Evolutionary conservation across 2,797 vertebrate species (phyloP).

Genomic region (Phataginus tetradactyla): DNA sequence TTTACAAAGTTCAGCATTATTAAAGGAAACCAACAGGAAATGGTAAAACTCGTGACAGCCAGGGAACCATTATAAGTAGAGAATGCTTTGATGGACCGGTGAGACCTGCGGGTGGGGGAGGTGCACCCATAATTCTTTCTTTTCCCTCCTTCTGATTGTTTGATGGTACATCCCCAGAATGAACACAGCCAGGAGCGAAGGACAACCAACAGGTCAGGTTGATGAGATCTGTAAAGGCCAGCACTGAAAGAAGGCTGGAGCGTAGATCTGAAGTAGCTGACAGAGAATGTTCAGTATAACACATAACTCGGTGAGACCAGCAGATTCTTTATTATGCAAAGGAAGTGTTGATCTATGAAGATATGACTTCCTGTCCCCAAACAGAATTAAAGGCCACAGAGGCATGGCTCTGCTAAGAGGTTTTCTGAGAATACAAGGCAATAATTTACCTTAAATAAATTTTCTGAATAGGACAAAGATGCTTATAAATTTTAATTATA

Average conservation of each 20-base stretch:
- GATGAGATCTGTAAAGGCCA: not conserved
- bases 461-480: not conserved
- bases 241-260: not conserved
- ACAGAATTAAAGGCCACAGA: not conserved
- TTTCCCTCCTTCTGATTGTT: not conserved
- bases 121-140: not conserved
- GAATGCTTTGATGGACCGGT: not conserved
- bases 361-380: not conserved
- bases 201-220: accelerated
- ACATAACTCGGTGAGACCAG: not conserved
- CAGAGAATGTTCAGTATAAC: not conserved
- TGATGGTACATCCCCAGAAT: not conserved
- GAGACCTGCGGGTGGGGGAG: not conserved
- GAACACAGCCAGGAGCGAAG: not conserved
- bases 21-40: not conserved
- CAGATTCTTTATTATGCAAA: not conserved
- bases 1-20: not conserved
- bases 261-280: not conserved
- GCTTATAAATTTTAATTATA: not conserved
- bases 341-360: not conserved
- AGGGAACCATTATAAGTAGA: not conserved
- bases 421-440: not conserved
- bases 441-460: not conserved
- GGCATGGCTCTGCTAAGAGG: not conserved
- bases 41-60: not conserved